Conservation (phyloP, 30 jellyfish, hydroid and myxozoan species). For the Catostylus mosaicus region DNA sequence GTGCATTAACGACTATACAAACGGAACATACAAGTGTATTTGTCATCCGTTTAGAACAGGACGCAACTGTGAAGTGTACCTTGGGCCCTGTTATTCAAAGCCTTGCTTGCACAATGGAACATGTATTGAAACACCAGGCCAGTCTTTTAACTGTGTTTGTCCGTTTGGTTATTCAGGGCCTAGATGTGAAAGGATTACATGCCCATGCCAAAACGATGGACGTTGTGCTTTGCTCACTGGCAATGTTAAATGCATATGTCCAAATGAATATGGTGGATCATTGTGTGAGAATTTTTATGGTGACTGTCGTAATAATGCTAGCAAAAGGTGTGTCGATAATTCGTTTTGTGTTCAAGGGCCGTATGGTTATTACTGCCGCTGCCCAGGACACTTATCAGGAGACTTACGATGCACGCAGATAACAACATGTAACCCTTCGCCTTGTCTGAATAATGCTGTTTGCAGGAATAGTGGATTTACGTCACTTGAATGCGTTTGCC, state of each 20-base stretch:
- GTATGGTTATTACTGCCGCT: conserved; percentile 76
- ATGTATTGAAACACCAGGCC: conserved; percentile 41
- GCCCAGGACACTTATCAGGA: conserved; percentile 86
- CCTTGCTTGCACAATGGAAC: conserved; percentile 76
- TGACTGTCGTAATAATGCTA: conserved; percentile 77
- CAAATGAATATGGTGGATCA: conserved; percentile 66
- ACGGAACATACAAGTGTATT: conserved; percentile 59
- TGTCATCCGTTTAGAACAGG: conserved; percentile 81
- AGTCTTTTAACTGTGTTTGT: conserved; percentile 58
- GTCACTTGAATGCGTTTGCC: conserved; percentile 62
- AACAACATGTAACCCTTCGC: conserved; percentile 59
- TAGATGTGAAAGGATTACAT: conserved; percentile 53
- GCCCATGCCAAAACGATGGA: conserved; percentile 82
- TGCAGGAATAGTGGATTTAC: conserved; percentile 23
- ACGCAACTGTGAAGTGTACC: conserved; percentile 67
- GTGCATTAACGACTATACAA: conserved; percentile 49
- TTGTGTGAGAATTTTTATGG: conserved; percentile 72
- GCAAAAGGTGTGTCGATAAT: conserved; percentile 42
- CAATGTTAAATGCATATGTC: conserved; percentile 55
- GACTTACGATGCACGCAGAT: conserved; percentile 49
- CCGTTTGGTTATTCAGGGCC: conserved; percentile 73
- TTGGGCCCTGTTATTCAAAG: conserved; percentile 68
- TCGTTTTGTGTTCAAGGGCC: conserved; percentile 51
- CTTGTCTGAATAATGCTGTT: conserved; percentile 71
- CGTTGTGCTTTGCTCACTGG: conserved; percentile 48